Base-by-base conservation (phyloP, 2,888 invertebrate species). In the Zaprionus bogoriensis region DNA sequence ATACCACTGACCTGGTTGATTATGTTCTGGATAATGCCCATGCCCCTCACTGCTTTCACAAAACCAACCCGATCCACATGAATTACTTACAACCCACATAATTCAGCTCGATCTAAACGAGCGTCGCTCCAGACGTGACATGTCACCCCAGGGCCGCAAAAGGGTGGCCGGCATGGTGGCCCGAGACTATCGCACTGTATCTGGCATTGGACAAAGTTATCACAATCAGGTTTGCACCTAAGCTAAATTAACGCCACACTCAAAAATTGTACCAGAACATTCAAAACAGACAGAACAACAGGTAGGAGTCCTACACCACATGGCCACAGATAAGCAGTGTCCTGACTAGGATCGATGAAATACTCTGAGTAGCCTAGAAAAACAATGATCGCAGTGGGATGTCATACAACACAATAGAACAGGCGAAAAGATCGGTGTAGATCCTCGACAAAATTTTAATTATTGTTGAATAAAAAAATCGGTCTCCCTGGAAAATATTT, bases 101-200 rank as follows among this genome's bases (percentile, higher is more conserved):
- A 72, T 70, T 84, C 91, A 93, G 87, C 91, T 92, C 90, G 92
- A 94, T 85, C 90, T 92, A 88, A 93, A 94, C 78, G 94, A 95
- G 78, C 93, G 95, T 88, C 93, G 94, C 86, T 96, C 96, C 78
- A 93, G 96, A 83, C 94, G 97, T 85, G 97, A 97, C 90, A 95
- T 96, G 94, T 96, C 96, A 63, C 95, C 95, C 48, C 94, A 95
- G 74, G 94, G 94, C 73, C 92, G 95, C 75, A 94, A 95, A 87
- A 92, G 94, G 81, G 92, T 94, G 57, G 93, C 94, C 66, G 93
- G 94, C 80, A 93, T 94, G 93, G 92, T 92, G 84, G 92, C 94
- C 91, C 93, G 95, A 81, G 91, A 91, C 85, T 91, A 90, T 87
- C 89, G 91, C 84, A 91, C 91, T 53, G 90, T 91, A 82, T 91